Percentiles rank a stretch among this genome's conserved stretches.
These are phyloP conservation scores for Varanus salvator DNA, from an alignment of 2,113 vertebrate genomes.

Conservation along the genomic window DNA sequence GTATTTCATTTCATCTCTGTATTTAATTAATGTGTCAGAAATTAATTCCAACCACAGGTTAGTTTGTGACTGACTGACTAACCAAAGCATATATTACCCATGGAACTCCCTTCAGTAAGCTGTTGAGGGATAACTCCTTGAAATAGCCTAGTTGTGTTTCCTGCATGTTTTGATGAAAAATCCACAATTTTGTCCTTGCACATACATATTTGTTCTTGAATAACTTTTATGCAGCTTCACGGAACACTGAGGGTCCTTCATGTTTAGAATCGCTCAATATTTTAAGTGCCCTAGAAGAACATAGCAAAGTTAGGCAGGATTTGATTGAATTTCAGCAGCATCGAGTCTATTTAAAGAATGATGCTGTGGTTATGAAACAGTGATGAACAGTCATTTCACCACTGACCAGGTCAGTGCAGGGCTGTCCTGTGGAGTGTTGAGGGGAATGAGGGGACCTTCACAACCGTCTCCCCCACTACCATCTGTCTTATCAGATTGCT, in stretches of 20 bases:
- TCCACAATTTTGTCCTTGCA: not conserved
- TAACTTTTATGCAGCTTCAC: not conserved
- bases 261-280: not conserved
- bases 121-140: not conserved
- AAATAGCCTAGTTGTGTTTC: not conserved
- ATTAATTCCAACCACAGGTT: conserved; percentile 2
- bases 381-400: not conserved
- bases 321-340: not conserved
- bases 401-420: not conserved
- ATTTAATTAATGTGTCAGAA: conserved; percentile 18
- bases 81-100: not conserved
- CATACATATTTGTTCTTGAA: not conserved
- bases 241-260: not conserved
- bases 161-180: not conserved
- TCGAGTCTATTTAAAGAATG: not conserved
- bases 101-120: not conserved
- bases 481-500: not conserved
- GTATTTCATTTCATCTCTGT: not conserved
- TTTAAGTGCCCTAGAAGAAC: not conserved
- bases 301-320: not conserved
- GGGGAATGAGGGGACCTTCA: not conserved
- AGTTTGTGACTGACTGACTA: not conserved
- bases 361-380: not conserved
- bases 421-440: not conserved
- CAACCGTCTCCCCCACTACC: not conserved